These are phyloP conservation scores for Mormyrus lacerda DNA, from an alignment of 2,113 vertebrate species.

Conservation along the genomic window DNA sequence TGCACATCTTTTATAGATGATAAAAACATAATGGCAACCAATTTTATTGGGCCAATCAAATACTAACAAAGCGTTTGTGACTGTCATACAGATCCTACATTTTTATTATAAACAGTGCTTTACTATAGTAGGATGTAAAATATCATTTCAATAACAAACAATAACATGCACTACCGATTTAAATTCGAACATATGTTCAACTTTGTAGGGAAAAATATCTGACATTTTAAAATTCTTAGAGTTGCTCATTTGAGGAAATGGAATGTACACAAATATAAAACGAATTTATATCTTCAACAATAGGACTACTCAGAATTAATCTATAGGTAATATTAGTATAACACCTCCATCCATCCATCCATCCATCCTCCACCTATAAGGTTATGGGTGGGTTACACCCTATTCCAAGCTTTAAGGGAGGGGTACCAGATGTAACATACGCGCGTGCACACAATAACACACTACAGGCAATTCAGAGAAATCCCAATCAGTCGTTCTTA, in stretches of 20 bases:
- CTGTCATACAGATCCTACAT: background rate
- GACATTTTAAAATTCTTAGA: background rate
- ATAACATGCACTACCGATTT: background rate
- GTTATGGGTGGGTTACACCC: background rate
- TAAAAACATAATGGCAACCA: background rate
- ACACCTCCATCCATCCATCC: background rate
- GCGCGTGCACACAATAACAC: background rate
- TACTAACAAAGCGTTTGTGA: background rate
- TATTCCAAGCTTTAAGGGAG: background rate
- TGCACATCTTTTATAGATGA: background rate
- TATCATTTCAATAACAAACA: background rate
- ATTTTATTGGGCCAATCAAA: background rate
- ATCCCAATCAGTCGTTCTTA: background rate
- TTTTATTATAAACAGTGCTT: background rate
- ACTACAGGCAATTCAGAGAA: background rate
- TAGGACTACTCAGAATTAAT: background rate
- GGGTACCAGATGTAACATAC: background rate
- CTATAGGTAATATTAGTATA: background rate
- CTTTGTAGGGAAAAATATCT: background rate
- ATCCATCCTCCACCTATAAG: background rate
- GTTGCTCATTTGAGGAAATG: background rate
- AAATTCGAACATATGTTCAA: background rate
- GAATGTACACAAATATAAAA: background rate
- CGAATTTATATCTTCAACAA: background rate
- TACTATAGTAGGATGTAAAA: background rate